phyloP scores from a whole-genome alignment of 2,888 invertebrate genomes.

The Athalia rosae region DNA sequence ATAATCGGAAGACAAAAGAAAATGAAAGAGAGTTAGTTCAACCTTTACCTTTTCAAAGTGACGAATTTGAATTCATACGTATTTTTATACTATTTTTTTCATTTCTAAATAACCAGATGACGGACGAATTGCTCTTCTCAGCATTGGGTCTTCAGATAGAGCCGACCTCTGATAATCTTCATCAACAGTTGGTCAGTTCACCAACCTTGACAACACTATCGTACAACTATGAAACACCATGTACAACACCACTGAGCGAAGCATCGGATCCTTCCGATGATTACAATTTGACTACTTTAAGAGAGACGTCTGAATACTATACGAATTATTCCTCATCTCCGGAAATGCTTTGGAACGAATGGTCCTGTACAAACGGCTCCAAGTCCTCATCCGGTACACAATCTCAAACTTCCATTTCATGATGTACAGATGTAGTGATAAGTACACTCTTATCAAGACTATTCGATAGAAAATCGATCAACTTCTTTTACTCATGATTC shows the following conservation, averaged over 20 bases:
- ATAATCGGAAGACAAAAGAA: too few relatives aligned
- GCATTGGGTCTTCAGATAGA: slow-evolving; percentile 66
- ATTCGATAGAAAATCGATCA: neutral
- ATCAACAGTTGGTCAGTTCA: slow-evolving; percentile 51
- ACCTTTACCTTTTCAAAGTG: neutral
- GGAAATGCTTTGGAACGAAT: slow-evolving; percentile 67
- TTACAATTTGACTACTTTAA: slow-evolving; percentile 47
- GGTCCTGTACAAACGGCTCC: slow-evolving; percentile 61
- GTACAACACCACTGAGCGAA: slow-evolving; percentile 59
- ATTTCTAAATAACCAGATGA: slow-evolving; percentile 59
- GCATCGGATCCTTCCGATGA: slow-evolving; percentile 54
- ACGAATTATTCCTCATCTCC: slow-evolving; percentile 66
- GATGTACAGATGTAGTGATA: neutral
- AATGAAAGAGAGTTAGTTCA: too few relatives aligned
- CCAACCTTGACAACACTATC: slow-evolving; percentile 52
- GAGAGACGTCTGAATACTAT: slow-evolving; percentile 61
- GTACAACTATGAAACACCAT: slow-evolving; percentile 64
- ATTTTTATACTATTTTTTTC: neutral
- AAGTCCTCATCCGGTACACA: slow-evolving; percentile 59
- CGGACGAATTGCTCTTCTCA: slow-evolving; percentile 70
- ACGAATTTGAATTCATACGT: neutral
- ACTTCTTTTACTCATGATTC: neutral
- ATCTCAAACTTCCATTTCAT: neutral
- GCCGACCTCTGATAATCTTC: slow-evolving; percentile 53
- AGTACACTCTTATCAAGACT: neutral